Conservation (phyloP, 2,113 vertebrate species). For the Pao palembangensis region DNA sequence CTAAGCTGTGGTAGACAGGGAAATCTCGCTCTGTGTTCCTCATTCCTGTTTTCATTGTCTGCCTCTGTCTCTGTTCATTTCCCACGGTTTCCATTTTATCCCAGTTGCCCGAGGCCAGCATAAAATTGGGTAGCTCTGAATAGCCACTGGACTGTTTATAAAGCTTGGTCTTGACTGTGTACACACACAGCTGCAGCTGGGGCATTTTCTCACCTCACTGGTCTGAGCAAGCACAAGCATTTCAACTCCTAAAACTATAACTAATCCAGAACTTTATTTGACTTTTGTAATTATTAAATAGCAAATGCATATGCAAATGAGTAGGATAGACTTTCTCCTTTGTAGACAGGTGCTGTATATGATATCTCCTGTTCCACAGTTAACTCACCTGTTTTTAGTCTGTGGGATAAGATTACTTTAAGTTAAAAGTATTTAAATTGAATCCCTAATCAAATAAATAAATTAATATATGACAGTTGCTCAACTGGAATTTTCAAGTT, state of each 20-base stretch:
- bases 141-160: constrained; percentile 49
- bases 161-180: constrained; percentile 26
- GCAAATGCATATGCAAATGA: too few relatives aligned
- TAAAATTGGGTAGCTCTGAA: constrained; percentile 32
- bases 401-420: too few relatives aligned
- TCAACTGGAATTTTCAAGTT: too few relatives aligned
- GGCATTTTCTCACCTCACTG: constrained; percentile 19
- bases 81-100: constrained; percentile 41
- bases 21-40: constrained; percentile 34
- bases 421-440: too few relatives aligned
- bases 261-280: neutral
- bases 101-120: constrained; percentile 18
- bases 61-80: constrained; percentile 44
- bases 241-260: neutral
- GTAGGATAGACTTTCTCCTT: too few relatives aligned
- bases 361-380: too few relatives aligned
- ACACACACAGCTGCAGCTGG: constrained; percentile 28
- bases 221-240: constrained; percentile 1
- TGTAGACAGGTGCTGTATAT: too few relatives aligned
- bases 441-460: too few relatives aligned
- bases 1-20: constrained; percentile 23
- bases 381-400: too few relatives aligned
- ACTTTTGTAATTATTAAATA: neutral
- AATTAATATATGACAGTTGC: too few relatives aligned
- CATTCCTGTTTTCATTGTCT: constrained; percentile 43